Conservation (phyloP, 2,888 invertebrate species). For the Prostheceraeus crozeri region DNA sequence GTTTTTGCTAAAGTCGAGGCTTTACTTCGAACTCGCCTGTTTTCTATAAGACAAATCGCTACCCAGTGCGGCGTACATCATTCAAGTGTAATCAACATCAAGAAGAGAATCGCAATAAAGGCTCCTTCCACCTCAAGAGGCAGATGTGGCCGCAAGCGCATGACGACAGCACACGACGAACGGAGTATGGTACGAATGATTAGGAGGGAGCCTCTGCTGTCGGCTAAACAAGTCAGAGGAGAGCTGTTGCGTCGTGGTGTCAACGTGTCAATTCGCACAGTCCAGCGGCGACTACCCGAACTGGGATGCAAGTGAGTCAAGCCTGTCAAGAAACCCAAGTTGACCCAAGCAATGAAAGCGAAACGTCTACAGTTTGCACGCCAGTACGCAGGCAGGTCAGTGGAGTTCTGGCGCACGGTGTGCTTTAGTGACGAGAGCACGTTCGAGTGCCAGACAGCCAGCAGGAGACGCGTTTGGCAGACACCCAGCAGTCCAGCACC, state of each 20-base stretch:
- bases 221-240: no score
- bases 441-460: constrained; percentile 27
- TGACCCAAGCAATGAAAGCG: constrained; percentile 3
- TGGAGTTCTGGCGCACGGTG: constrained; percentile 27
- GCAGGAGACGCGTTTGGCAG: constrained; percentile 20
- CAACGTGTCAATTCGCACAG: constrained; percentile 12
- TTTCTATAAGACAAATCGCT: no score
- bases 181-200: no score
- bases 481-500: neutral
- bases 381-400: constrained; percentile 6
- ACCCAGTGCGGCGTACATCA: no score
- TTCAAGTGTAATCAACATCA: no score
- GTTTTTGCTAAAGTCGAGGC: no score
- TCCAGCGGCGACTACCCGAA: constrained; percentile 14
- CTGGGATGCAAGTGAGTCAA: constrained; percentile 15
- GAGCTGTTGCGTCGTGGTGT: constrained; percentile 11
- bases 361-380: constrained; percentile 27
- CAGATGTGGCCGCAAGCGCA: no score
- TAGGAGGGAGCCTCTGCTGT: no score
- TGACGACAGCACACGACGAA: no score
- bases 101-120: no score
- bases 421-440: constrained; percentile 24
- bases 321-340: constrained; percentile 14
- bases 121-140: no score
- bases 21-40: no score